A percentile compares a stretch with the other conserved stretches of the same genome.
Evolutionary conservation across 1,140 invertebrate species (phyloP).

Genomic region (Musca vetustissima): DNA sequence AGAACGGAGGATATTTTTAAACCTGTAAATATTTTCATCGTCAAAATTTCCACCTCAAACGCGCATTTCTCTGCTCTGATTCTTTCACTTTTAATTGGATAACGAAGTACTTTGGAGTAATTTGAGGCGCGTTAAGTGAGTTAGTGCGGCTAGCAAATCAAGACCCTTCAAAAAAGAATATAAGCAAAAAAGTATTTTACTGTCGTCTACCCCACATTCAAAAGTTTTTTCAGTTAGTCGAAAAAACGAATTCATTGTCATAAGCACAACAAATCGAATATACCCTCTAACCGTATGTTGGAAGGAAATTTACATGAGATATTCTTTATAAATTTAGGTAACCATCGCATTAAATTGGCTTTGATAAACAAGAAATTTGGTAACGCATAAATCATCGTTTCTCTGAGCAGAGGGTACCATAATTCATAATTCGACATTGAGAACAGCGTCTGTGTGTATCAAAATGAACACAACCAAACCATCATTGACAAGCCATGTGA

Average conservation of each 20-base stretch:
- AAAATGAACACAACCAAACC: background rate
- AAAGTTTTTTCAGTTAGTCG: no score
- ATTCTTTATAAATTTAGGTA: background rate
- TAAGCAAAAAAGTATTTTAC: background rate
- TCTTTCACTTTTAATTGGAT: conserved; percentile 27
- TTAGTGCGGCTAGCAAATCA: conserved; percentile 20
- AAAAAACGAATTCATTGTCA: no score
- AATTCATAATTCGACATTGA: conserved; percentile 14
- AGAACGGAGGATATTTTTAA: background rate
- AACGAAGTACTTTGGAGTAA: conserved; percentile 30
- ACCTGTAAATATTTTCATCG: background rate
- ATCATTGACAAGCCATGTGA: conserved; percentile 8
- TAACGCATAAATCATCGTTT: conserved; percentile 16
- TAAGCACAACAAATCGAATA: no score
- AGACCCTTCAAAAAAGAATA: background rate
- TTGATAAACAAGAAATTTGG: background rate
- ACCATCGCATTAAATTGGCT: background rate
- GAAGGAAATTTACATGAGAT: no score
- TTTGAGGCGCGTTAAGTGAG: conserved; percentile 33
- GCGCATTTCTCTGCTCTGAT: conserved; percentile 12
- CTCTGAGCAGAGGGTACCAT: conserved; percentile 5
- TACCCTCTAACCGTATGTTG: no score
- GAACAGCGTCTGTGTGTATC: background rate
- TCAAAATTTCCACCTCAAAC: background rate
- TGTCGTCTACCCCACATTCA: background rate